These are phyloP conservation scores for Orientallactaga sibirica DNA, from an alignment of 2,797 vertebrate species.

Conservation along the genomic window DNA sequence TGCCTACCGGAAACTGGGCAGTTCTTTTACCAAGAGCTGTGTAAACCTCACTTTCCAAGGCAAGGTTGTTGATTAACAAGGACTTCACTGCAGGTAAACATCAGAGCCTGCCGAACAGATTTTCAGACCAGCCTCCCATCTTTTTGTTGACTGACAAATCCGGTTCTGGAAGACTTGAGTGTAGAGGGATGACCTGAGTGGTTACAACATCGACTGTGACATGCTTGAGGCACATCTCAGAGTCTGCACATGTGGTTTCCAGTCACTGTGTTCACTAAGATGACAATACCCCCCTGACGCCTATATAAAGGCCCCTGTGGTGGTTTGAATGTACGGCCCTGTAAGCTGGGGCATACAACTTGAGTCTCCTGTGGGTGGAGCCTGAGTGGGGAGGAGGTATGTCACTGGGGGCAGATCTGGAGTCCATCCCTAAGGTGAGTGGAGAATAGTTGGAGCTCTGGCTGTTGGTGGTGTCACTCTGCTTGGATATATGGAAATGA, in stretches of 20 bases:
- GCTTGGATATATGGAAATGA: too few species aligned
- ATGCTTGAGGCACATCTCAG: not conserved
- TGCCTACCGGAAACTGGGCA: not conserved
- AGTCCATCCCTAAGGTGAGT: too few species aligned
- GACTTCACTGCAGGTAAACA: slow-evolving; percentile 89
- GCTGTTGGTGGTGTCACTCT: too few species aligned
- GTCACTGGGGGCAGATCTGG: too few species aligned
- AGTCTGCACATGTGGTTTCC: not conserved
- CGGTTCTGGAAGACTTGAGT: slow-evolving; percentile 90
- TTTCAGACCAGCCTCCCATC: slow-evolving; percentile 87
- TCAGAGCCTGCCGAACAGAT: slow-evolving; percentile 90
- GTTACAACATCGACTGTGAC: slow-evolving; percentile 78
- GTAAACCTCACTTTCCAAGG: slow-evolving; percentile 88
- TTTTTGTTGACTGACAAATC: slow-evolving; percentile 93
- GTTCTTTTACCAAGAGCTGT: slow-evolving; percentile 90
- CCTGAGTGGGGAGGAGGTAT: too few species aligned
- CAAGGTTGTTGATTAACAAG: slow-evolving; percentile 90
- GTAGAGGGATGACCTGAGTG: slow-evolving; percentile 93
- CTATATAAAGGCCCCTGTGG: not conserved
- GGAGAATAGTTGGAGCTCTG: too few species aligned
- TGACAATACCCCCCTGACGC: not conserved
- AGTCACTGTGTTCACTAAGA: not conserved
- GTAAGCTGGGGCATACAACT: too few species aligned
- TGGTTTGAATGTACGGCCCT: too few species aligned
- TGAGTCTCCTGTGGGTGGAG: too few species aligned